phyloP scores from a whole-genome alignment of 1,140 invertebrate species.

The Andricus grossulariae region DNA sequence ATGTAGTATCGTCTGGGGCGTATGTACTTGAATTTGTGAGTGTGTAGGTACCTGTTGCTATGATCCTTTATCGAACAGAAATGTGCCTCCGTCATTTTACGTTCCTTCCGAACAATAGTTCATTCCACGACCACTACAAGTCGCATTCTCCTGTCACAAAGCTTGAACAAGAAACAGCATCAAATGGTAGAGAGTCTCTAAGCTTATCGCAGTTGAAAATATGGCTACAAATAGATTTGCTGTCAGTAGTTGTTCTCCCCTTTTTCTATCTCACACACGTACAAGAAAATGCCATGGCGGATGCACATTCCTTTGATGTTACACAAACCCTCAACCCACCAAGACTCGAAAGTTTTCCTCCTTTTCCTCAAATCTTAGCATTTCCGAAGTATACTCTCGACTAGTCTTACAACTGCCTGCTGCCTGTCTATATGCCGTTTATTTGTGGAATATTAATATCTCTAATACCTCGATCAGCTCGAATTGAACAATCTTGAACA shows the following conservation, averaged over 20 bases:
- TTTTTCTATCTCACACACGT: background rate
- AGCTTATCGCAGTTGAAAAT: background rate
- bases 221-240: conserved; percentile 7
- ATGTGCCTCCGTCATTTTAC: conserved; percentile 27
- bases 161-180: conserved; percentile 15
- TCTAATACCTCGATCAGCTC: conserved; percentile 60
- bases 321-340: conserved; percentile 2
- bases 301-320: conserved; percentile 22
- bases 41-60: conserved; percentile 30
- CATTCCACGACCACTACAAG: conserved; percentile 18
- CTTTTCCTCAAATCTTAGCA: background rate
- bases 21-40: conserved; percentile 25
- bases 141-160: conserved; percentile 16
- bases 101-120: conserved; percentile 10
- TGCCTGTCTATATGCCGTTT: conserved; percentile 70
- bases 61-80: conserved; percentile 13
- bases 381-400: conserved; percentile 38
- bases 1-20: conserved; percentile 2
- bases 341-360: conserved; percentile 4
- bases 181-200: conserved; percentile 2
- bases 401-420: conserved; percentile 70
- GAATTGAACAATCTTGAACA: conserved; percentile 44
- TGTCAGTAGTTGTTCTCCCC: background rate
- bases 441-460: conserved; percentile 48
- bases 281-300: conserved; percentile 11